A percentile compares a stretch with the other conserved stretches of the same genome.
Evolutionary conservation across 2,888 invertebrate species (phyloP).

Genomic region (Trichogramma evanescens): DNA sequence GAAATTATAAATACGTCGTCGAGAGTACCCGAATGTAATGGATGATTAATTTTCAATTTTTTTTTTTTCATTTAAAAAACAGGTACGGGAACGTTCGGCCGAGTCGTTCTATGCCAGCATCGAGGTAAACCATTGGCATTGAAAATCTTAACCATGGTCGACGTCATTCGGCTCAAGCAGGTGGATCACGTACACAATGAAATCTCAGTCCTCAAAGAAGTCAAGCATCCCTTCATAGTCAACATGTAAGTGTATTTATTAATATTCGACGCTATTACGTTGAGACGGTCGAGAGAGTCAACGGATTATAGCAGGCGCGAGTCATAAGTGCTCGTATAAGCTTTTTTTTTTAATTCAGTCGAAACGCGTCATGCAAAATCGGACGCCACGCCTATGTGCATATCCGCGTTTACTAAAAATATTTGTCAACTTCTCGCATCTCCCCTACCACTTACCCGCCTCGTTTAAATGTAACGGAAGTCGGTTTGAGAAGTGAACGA

Average conservation of each 20-base stretch:
- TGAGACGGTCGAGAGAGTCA: background rate
- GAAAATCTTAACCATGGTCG: constrained; percentile 88
- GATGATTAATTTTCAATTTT: background rate
- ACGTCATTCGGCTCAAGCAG: constrained; percentile 90
- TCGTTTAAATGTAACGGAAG: too few species aligned
- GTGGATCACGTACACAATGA: constrained; percentile 97
- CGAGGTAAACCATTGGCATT: constrained; percentile 67
- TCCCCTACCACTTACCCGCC: too few species aligned
- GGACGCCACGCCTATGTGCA: background rate
- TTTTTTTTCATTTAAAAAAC: background rate
- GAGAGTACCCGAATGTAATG: background rate
- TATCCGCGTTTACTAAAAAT: too few species aligned
- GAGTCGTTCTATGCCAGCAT: constrained; percentile 85
- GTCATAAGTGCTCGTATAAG: constrained; percentile 5
- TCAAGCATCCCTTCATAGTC: constrained; percentile 93
- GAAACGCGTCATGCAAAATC: background rate
- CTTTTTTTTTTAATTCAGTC: constrained; percentile 6
- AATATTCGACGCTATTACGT: background rate
- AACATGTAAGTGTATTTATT: constrained; percentile 66
- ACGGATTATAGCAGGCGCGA: background rate
- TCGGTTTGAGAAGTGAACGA: constrained; percentile 1
- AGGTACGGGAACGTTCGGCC: constrained; percentile 95
- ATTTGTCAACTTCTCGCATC: too few species aligned
- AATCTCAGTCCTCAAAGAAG: constrained; percentile 83
- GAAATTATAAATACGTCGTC: background rate